Base-by-base conservation (phyloP, 1,140 invertebrate species). In the Andricus grossulariae region DNA sequence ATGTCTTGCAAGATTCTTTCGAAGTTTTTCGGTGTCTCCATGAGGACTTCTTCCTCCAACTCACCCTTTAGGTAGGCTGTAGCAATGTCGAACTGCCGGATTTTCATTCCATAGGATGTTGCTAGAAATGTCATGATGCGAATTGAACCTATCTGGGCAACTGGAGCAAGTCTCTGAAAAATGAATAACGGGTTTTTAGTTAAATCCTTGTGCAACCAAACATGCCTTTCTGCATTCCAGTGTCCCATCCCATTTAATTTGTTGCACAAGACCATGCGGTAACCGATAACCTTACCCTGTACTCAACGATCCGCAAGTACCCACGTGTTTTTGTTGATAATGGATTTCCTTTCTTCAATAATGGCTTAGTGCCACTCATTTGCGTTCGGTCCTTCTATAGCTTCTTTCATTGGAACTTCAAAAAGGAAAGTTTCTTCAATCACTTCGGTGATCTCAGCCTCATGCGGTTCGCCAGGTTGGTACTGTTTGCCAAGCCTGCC, bases 21-120 rank as follows among this genome's bases (percentile, higher is more conserved):
- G 10, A 51, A 51, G n/a, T 51, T 51, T 13, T 11, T 51, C n/a
- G 85, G 85, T 71, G 80, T 77, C 45, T 82, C 66, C 79, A 87
- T 84, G 71, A 77, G 86, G 15, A 86, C 66, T 57, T 82, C 78
- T 74, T 83, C 78, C 12, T 80, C 57, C 16, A 87, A 49, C n/a
- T 71, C 49, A 13, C 79, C 80, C 74, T 74, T 86, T 80, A 88
- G 73, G 75, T 84, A 89, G 6, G 87, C 87, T 12, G 84, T 89
- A 16, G 73, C 78, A 2, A 89, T 79, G 77, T 89, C 89, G 19
- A 85, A 77, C 66, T 90, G 88, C 3, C 73, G 18, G 15, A 89
- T 73, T 12, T 83, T 5, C 49, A 82, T 75, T 25, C 77, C 75
- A 19, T 76, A 19, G 15, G 57, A 51, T 15, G 45, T 18, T 3